Conservation (phyloP, 2,888 invertebrate genomes). For the Machimus atricapillus region DNA sequence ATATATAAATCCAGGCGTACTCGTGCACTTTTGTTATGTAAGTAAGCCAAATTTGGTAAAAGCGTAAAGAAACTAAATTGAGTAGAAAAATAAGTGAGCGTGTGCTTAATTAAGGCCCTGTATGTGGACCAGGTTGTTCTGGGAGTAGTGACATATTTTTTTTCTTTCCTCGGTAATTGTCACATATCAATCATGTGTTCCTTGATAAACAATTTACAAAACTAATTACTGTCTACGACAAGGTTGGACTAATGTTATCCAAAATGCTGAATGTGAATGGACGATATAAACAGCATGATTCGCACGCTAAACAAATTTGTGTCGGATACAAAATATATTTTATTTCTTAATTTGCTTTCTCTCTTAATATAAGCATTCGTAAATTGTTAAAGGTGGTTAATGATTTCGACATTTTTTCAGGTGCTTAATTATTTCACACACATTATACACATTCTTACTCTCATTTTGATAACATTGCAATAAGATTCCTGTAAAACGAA, state of each 20-base stretch:
- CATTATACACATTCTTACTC: too few relatives aligned
- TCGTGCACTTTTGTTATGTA: slow-evolving; percentile 14
- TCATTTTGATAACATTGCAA: too few relatives aligned
- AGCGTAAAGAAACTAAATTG: slow-evolving; percentile 29
- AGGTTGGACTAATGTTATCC: neutral
- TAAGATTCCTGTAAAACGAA: too few relatives aligned
- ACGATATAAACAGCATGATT: neutral
- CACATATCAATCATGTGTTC: neutral
- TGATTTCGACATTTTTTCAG: too few relatives aligned
- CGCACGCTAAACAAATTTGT: neutral
- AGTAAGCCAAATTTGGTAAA: slow-evolving; percentile 34
- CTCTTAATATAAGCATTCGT: neutral
- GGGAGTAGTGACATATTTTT: neutral
- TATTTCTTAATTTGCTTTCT: neutral
- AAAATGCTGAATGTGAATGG: neutral
- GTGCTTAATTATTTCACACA: too few relatives aligned
- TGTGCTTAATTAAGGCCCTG: slow-evolving; percentile 5
- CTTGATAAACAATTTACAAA: neutral
- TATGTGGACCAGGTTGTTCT: neutral
- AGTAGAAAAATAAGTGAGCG: slow-evolving; percentile 7
- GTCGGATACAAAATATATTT: neutral
- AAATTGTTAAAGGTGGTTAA: too few relatives aligned
- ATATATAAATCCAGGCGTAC: neutral
- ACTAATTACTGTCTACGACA: neutral
- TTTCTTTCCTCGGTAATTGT: neutral